Percentiles rank a stretch among this genome's conserved stretches.
Evolutionary conservation across 2,797 vertebrate genomes (phyloP).

Genomic region (Enteromius mattozi): DNA sequence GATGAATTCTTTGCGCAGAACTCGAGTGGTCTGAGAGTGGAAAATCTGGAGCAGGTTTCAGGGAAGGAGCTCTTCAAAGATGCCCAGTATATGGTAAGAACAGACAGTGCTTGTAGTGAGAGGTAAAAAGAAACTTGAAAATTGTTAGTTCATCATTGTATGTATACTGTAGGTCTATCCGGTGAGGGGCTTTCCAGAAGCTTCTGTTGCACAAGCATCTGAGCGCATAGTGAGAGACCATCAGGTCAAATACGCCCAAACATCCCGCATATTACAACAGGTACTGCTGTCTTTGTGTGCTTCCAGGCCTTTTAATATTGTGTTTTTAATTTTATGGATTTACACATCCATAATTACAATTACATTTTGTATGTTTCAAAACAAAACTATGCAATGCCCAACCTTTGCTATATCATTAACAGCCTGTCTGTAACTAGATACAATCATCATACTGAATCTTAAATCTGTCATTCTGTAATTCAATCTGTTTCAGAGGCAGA

Average conservation of each 20-base stretch:
- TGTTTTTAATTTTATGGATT: neutral
- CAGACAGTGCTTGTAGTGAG: neutral
- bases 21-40: constrained; percentile 63
- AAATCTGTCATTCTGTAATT: neutral
- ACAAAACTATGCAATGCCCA: neutral
- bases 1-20: constrained; percentile 71
- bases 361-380: neutral
- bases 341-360: neutral
- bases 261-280: constrained; percentile 81
- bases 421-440: neutral
- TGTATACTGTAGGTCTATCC: constrained; percentile 76
- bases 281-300: constrained; percentile 61
- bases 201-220: constrained; percentile 71
- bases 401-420: neutral
- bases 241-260: constrained; percentile 69
- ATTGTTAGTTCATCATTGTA: constrained; percentile 38
- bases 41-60: constrained; percentile 66
- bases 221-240: constrained; percentile 79
- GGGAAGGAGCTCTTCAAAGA: constrained; percentile 78
- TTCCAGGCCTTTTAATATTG: neutral
- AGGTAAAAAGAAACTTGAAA: neutral
- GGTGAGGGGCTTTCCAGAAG: constrained; percentile 77
- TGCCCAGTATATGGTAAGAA: constrained; percentile 72
- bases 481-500: constrained; percentile 76
- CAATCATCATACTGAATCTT: neutral